Base-by-base conservation (phyloP, 1,140 invertebrate species). In the Telenomus remus region DNA sequence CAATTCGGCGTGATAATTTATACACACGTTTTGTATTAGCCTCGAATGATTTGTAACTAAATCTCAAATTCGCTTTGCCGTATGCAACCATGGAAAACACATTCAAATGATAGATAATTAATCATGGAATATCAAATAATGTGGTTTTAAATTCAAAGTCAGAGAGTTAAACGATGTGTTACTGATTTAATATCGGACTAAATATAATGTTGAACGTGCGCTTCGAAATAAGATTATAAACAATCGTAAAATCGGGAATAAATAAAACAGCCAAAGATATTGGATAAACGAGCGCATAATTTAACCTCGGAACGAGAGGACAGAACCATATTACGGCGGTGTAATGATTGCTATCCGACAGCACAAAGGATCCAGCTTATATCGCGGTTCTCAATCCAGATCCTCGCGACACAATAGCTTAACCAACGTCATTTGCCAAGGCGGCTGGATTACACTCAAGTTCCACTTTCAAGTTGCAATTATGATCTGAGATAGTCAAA, bases 291-390 rank as follows among this genome's bases (percentile, higher is more conserved):
- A 53, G 48, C 42, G 48, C 48, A 46, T 68, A 65, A 61, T 34
- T 57, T 70, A 66, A 74, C 61, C 57, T 49, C 44, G 55, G 73
- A 76, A 56, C 72, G 75, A 79, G 74, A 34, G 61, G 73, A 82
- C 19, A 27, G 19, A 27, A 27, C 6, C 19, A 27, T 27, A 85
- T 84, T 85, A 83, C 78, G 79, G 84, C 84, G 78, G 81, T 71
- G 72, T 82, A 82, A 85, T 84, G 81, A 85, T 84, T 82, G 82
- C 79, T 84, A 84, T 83, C 72, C 73, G 47, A 63, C 68, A 59
- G 80, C 79, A 85, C 78, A 85, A 85, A 86, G 80, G 77, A 75
- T 73, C 56, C 70, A 71, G 55, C 59, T 70, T 73, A 61, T 60
- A 70, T 79, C 80, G 81, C 66, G 79, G 74, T 80, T 80, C 82